Conservation (phyloP, 2,113 vertebrate genomes). For the Lathamus discolor region DNA sequence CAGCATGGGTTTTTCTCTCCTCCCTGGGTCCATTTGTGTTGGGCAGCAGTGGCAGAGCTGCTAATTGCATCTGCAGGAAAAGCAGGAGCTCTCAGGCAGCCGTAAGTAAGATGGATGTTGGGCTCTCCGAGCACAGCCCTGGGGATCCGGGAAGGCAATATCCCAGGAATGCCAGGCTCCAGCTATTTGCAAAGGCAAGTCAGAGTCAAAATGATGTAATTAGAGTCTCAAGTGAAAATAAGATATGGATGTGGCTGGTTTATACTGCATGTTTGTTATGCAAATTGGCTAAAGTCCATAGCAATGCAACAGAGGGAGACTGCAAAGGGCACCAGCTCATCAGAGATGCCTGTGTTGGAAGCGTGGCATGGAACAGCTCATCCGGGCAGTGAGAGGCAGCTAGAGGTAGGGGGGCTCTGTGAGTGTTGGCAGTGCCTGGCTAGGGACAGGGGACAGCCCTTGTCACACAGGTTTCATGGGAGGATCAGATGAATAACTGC, state of each 20-base stretch:
- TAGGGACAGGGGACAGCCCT: not conserved
- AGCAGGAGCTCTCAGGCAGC: not conserved
- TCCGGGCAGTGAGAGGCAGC: not conserved
- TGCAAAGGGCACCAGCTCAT: not conserved
- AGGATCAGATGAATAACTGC: not conserved
- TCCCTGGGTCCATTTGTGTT: not conserved
- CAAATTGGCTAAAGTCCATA: not conserved
- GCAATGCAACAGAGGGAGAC: not conserved
- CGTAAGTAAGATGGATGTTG: not conserved
- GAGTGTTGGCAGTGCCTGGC: fast-evolving
- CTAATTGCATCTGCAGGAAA: not conserved
- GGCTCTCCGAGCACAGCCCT: not conserved
- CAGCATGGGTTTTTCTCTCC: not conserved
- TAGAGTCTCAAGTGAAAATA: not conserved
- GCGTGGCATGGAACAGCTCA: fast-evolving
- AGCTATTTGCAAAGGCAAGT: not conserved
- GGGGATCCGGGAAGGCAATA: not conserved
- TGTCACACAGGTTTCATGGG: not conserved
- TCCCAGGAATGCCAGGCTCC: not conserved
- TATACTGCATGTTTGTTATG: not conserved
- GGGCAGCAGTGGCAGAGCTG: not conserved
- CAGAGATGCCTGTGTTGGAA: not conserved
- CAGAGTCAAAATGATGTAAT: not conserved
- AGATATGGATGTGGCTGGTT: not conserved
- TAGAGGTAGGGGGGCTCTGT: fast-evolving